Evolutionary conservation across 2,888 invertebrate genomes (phyloP).

Genomic region (Thymelicus lineola): DNA sequence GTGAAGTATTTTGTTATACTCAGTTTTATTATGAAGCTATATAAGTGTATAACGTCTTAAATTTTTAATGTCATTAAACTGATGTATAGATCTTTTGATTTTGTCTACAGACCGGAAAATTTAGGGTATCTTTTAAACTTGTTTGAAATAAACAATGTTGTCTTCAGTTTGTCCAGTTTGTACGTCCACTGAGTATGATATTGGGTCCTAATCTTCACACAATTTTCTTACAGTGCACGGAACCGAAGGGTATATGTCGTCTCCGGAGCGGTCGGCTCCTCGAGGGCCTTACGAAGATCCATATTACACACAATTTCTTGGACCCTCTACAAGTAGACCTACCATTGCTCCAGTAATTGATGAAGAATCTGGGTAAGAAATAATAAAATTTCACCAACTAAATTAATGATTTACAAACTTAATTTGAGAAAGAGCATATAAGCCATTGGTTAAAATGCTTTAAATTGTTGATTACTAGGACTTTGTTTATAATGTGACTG

Average conservation of each 20-base stretch:
- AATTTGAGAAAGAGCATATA: no score
- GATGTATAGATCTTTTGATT: no score
- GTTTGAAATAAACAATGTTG: background rate
- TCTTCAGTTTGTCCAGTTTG: background rate
- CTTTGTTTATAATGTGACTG: no score
- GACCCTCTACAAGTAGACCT: conserved; percentile 87
- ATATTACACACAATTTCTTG: conserved; percentile 92
- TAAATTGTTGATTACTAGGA: no score
- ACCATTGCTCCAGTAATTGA: conserved; percentile 96
- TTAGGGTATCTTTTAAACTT: conserved; percentile 7
- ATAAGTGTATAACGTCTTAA: no score
- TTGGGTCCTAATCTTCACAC: background rate
- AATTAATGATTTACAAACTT: background rate
- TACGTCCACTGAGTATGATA: background rate
- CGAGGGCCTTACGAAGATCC: conserved; percentile 93
- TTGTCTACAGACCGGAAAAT: conserved; percentile 6
- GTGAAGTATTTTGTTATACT: background rate
- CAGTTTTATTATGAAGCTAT: background rate
- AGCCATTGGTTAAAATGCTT: no score
- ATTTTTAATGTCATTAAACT: no score
- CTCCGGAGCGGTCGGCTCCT: conserved; percentile 91
- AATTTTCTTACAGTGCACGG: conserved; percentile 57
- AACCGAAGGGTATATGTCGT: conserved; percentile 92
- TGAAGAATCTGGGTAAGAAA: conserved; percentile 91
- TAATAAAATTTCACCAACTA: background rate